phyloP scores from a whole-genome alignment of 2,888 invertebrate species.

The Lissocephala sabroskyi region DNA sequence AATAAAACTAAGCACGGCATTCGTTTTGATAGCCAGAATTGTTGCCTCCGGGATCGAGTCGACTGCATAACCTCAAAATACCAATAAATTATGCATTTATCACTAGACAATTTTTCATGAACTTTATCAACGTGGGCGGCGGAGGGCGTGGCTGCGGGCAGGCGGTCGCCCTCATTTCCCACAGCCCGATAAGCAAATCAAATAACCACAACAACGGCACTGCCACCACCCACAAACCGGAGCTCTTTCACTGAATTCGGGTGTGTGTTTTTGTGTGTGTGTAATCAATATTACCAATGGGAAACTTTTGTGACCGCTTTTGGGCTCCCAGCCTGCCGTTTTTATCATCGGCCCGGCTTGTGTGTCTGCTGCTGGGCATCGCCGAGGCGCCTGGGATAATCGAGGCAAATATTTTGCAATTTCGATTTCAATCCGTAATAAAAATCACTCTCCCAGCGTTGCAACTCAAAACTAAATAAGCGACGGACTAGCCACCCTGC shows the following conservation, averaged over 20 bases:
- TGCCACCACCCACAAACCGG: neutral
- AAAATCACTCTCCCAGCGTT: conserved; percentile 26
- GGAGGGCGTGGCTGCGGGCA: no score
- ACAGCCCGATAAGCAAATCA: conserved; percentile 14
- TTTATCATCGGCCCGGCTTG: no score
- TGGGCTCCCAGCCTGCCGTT: no score
- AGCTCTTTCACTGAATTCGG: neutral
- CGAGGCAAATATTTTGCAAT: conserved; percentile 30
- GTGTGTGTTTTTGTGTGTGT: neutral
- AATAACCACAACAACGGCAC: neutral
- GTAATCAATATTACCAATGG: conserved; percentile 17
- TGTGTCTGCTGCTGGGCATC: conserved; percentile 1
- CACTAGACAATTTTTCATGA: conserved; percentile 27
- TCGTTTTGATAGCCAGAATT: neutral
- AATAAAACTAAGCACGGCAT: neutral
- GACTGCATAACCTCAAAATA: neutral
- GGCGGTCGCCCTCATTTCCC: conserved; percentile 4
- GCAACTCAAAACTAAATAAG: conserved; percentile 18
- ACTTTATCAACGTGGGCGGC: conserved; percentile 16
- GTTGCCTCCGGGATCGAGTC: neutral
- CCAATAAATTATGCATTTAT: conserved; percentile 8
- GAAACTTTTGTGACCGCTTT: no score
- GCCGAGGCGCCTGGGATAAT: conserved; percentile 19
- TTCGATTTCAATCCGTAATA: conserved; percentile 32
- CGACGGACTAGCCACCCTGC: neutral